phyloP scores from a whole-genome alignment of 2,888 invertebrate genomes.

The Bedellia somnulentella region DNA sequence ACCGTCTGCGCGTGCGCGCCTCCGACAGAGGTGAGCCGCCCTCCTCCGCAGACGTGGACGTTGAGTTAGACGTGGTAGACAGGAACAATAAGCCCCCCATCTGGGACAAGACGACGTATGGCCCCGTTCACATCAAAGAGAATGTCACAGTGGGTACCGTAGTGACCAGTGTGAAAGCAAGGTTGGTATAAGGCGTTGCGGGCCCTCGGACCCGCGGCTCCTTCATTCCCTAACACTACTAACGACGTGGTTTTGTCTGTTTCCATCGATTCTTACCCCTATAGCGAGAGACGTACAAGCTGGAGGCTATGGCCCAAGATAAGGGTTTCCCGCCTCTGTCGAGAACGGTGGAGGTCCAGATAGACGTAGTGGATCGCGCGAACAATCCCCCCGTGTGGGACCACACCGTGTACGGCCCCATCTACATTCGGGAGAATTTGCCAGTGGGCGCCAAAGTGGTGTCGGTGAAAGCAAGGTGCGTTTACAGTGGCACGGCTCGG shows the following conservation, averaged over 20 bases:
- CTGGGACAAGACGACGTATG: slow-evolving; percentile 94
- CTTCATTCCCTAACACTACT: slow-evolving; percentile 63
- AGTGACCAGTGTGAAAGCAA: slow-evolving; percentile 97
- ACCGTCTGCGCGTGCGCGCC: slow-evolving; percentile 94
- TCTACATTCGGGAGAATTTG: slow-evolving; percentile 97
- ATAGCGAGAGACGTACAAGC: slow-evolving; percentile 96
- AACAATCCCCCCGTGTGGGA: slow-evolving; percentile 98
- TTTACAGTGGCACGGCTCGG: slow-evolving; percentile 54
- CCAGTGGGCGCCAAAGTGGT: slow-evolving; percentile 97
- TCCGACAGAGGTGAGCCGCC: slow-evolving; percentile 92
- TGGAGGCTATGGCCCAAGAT: slow-evolving; percentile 98
- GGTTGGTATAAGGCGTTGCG: slow-evolving; percentile 79
- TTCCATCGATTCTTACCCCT: slow-evolving; percentile 65
- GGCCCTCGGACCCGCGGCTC: slow-evolving; percentile 50
- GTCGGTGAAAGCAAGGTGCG: slow-evolving; percentile 98
- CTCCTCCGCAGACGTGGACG: slow-evolving; percentile 93
- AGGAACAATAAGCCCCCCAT: slow-evolving; percentile 97
- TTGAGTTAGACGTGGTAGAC: slow-evolving; percentile 97
- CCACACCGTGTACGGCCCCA: slow-evolving; percentile 94
- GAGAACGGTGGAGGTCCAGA: slow-evolving; percentile 96
- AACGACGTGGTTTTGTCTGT: slow-evolving; percentile 69
- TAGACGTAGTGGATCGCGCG: slow-evolving; percentile 97
- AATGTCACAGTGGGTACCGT: slow-evolving; percentile 98
- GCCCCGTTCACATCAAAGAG: slow-evolving; percentile 97
- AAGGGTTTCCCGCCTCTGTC: slow-evolving; percentile 94